Conservation (phyloP, 2,888 invertebrate genomes). For the Anarsia innoxiella region DNA sequence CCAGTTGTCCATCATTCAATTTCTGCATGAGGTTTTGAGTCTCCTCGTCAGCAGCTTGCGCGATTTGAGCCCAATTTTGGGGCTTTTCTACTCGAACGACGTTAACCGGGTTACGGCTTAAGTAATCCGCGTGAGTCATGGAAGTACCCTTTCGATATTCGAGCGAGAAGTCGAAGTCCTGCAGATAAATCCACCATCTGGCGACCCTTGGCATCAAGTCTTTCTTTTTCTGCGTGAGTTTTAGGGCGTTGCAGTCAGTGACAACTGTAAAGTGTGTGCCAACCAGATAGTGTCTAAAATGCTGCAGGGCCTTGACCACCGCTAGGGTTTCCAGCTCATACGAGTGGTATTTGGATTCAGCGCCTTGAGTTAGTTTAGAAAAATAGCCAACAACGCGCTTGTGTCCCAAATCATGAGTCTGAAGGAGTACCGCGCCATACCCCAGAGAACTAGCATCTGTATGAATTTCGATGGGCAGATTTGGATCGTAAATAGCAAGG, state of each 20-base stretch:
- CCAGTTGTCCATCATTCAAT: slow-evolving; percentile 13
- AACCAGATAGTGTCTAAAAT: slow-evolving; percentile 18
- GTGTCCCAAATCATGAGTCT: neutral
- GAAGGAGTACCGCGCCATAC: slow-evolving; percentile 13
- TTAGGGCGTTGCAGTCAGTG: slow-evolving; percentile 32
- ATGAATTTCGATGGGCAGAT: slow-evolving; percentile 15
- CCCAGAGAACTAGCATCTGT: slow-evolving; percentile 17
- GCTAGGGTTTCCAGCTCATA: slow-evolving; percentile 21
- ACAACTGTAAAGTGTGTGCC: slow-evolving; percentile 16
- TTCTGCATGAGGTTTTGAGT: slow-evolving; percentile 12
- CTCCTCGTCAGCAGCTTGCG: slow-evolving; percentile 16
- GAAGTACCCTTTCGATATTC: slow-evolving; percentile 18
- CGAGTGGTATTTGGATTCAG: slow-evolving; percentile 17
- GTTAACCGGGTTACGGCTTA: slow-evolving; percentile 5
- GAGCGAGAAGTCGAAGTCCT: slow-evolving; percentile 20
- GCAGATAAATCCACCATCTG: slow-evolving; percentile 31
- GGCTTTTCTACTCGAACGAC: slow-evolving; percentile 11
- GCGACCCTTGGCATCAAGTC: slow-evolving; percentile 27
- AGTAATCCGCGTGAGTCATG: slow-evolving; percentile 6
- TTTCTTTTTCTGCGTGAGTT: slow-evolving; percentile 24
- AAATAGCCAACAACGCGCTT: slow-evolving; percentile 16
- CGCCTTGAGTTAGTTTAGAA: slow-evolving; percentile 19
- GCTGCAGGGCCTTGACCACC: slow-evolving; percentile 18
- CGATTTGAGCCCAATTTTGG: slow-evolving; percentile 18
- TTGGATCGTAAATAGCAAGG: slow-evolving; percentile 16